Conservation (phyloP, 2,888 invertebrate species). For the Venustoraphidia nigricollis region DNA sequence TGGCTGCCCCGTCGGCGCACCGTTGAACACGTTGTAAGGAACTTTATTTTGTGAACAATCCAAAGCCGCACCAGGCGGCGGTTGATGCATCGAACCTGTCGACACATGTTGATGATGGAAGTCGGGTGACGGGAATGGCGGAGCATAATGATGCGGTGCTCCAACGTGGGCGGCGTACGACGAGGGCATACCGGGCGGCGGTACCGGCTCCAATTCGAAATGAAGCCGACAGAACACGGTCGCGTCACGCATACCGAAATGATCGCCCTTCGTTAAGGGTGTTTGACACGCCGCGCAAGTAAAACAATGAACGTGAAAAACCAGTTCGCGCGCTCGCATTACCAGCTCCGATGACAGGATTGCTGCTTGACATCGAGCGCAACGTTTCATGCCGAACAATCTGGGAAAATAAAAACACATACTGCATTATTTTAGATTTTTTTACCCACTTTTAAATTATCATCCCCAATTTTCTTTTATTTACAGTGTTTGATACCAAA, state of each 20-base stretch:
- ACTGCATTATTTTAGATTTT: not conserved
- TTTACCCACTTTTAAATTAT: no score
- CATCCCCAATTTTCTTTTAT: no score
- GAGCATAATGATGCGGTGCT: slow-evolving; percentile 32
- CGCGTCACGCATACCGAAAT: slow-evolving; percentile 82
- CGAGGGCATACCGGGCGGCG: slow-evolving; percentile 29
- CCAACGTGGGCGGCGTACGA: slow-evolving; percentile 25
- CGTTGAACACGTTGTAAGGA: slow-evolving; percentile 35
- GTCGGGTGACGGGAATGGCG: slow-evolving; percentile 37
- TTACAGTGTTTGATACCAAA: no score
- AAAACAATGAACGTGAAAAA: slow-evolving; percentile 92
- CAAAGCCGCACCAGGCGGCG: slow-evolving; percentile 26
- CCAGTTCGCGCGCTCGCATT: slow-evolving; percentile 83
- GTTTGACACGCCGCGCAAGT: slow-evolving; percentile 79
- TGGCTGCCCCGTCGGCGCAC: slow-evolving; percentile 52
- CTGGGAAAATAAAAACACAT: slow-evolving; percentile 38
- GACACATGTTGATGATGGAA: slow-evolving; percentile 23
- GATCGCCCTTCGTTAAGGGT: slow-evolving; percentile 82
- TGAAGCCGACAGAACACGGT: slow-evolving; percentile 74
- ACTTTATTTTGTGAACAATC: slow-evolving; percentile 22
- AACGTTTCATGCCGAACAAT: slow-evolving; percentile 77
- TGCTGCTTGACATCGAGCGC: slow-evolving; percentile 77
- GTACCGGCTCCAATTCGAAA: slow-evolving; percentile 39
- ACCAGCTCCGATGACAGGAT: slow-evolving; percentile 86
- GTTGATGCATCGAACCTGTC: slow-evolving; percentile 23